Percentiles rank a stretch among this genome's conserved stretches.
Evolutionary conservation across 2,113 vertebrate genomes (phyloP).

Genomic region (Rhineura floridana): DNA sequence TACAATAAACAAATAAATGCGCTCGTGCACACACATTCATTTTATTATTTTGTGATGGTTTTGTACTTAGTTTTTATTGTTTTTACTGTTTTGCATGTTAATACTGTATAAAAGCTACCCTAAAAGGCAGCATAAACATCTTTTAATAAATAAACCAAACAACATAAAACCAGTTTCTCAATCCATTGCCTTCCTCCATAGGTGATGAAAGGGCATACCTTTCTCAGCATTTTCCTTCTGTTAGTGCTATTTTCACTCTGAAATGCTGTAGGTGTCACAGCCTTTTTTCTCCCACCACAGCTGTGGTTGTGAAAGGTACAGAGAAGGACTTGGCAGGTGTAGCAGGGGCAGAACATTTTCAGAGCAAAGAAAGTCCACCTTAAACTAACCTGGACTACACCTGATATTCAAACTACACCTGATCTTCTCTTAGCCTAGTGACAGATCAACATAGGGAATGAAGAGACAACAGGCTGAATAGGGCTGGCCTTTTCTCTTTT

Average conservation of each 20-base stretch:
- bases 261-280: rapidly evolving
- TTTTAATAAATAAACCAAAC: too few relatives aligned
- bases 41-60: background rate
- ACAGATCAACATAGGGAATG: background rate
- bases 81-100: too few relatives aligned
- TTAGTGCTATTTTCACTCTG: background rate
- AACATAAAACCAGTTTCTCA: too few relatives aligned
- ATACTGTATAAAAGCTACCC: too few relatives aligned
- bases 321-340: background rate
- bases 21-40: background rate
- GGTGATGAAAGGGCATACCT: background rate
- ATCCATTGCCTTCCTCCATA: background rate
- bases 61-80: background rate
- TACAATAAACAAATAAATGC: too few relatives aligned
- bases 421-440: background rate
- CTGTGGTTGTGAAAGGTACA: background rate
- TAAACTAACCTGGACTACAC: background rate
- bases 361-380: background rate
- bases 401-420: background rate
- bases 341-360: background rate
- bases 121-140: too few relatives aligned
- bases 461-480: background rate
- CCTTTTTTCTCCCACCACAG: background rate
- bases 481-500: background rate
- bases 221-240: background rate